These are phyloP conservation scores for Mythimna albipuncta DNA, from an alignment of 2,888 invertebrate species.

Conservation along the genomic window DNA sequence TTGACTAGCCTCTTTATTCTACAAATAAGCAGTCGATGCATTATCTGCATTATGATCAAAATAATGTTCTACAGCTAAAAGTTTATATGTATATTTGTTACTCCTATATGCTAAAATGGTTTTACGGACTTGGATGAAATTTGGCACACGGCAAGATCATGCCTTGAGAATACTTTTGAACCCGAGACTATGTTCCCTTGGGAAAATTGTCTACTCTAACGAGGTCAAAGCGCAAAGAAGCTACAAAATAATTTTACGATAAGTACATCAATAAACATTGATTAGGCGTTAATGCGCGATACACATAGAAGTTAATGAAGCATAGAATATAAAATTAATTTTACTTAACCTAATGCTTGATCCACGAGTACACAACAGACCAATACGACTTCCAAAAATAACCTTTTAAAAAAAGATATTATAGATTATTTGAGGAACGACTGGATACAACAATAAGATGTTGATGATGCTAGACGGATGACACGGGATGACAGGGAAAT, in stretches of 20 bases:
- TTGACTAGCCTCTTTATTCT: background rate
- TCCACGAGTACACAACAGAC: background rate
- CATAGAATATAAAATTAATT: background rate
- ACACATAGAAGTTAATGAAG: conserved; percentile 22
- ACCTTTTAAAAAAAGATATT: background rate
- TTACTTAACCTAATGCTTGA: background rate
- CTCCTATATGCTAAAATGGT: no score
- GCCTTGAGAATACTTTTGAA: no score
- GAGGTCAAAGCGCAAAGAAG: no score
- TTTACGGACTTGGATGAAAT: no score
- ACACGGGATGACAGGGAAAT: background rate
- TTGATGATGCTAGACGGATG: no score
- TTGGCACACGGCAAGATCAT: no score
- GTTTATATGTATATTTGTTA: no score
- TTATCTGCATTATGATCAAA: background rate
- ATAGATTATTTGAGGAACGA: background rate
- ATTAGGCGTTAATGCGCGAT: background rate
- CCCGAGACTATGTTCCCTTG: no score
- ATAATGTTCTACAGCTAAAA: no score
- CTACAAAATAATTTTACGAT: background rate
- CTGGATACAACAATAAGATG: background rate
- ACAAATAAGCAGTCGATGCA: background rate
- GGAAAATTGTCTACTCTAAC: no score
- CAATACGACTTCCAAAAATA: no score
- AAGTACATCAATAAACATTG: conserved; percentile 32